phyloP scores from a whole-genome alignment of 2,888 invertebrate genomes.

The Scrobipalpa atriplicella region DNA sequence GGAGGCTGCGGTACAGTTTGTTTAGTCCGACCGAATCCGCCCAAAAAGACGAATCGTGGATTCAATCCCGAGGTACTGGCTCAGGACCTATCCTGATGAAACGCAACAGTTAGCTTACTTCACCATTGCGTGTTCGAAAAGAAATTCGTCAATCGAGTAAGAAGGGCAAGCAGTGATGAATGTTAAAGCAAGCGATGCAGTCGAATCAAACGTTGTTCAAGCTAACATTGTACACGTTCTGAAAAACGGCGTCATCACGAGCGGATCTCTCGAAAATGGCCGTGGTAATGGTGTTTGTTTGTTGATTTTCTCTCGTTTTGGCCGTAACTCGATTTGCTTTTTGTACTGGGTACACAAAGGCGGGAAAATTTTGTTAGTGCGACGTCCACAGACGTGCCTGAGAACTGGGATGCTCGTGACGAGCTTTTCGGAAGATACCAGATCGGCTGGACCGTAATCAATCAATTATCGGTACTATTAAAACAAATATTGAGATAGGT shows the following conservation, averaged over 20 bases:
- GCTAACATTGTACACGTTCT: constrained; percentile 44
- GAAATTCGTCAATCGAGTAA: not conserved
- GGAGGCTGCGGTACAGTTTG: constrained; percentile 66
- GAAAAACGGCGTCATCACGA: constrained; percentile 78
- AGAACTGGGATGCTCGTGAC: constrained; percentile 59
- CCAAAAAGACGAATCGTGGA: constrained; percentile 76
- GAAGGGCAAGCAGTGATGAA: constrained; percentile 45
- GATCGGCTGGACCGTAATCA: constrained; percentile 61
- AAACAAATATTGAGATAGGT: constrained; percentile 77
- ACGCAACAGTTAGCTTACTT: not conserved
- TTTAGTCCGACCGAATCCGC: constrained; percentile 70
- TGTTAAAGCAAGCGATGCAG: not conserved
- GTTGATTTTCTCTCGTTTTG: constrained; percentile 80
- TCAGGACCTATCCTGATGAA: constrained; percentile 17
- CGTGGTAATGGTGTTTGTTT: constrained; percentile 80
- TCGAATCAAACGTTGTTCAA: constrained; percentile 16
- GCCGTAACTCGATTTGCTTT: constrained; percentile 81
- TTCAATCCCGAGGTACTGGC: constrained; percentile 59
- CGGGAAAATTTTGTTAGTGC: constrained; percentile 76
- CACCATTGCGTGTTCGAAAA: constrained; percentile 43
- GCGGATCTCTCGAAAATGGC: constrained; percentile 75
- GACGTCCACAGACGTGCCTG: constrained; percentile 53
- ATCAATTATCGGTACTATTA: constrained; percentile 76
- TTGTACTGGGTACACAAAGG: constrained; percentile 70
- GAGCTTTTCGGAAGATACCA: constrained; percentile 49